Conservation (phyloP, 2,888 invertebrate genomes). For the Hoplodrina ambigua region DNA sequence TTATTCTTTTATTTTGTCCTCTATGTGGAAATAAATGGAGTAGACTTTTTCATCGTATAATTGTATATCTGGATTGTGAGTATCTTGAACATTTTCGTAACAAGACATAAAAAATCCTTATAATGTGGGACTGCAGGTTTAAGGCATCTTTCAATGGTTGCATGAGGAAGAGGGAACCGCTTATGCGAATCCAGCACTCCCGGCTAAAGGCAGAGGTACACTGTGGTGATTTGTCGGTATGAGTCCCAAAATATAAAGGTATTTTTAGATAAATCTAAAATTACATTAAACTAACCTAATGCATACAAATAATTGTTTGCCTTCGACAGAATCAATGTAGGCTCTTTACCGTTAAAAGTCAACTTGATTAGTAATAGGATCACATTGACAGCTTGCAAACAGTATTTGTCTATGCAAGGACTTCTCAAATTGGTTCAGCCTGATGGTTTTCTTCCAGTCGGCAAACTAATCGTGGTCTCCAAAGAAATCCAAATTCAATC, state of each 20-base stretch:
- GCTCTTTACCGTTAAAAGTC: neutral
- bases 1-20: neutral
- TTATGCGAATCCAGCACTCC: too few relatives aligned
- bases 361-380: conserved; percentile 2
- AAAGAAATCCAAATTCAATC: conserved; percentile 49
- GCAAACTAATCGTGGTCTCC: conserved; percentile 25
- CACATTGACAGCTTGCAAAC: neutral
- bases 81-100: too few relatives aligned
- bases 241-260: too few relatives aligned
- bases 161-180: too few relatives aligned
- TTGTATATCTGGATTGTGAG: too few relatives aligned
- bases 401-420: neutral
- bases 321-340: neutral
- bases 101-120: too few relatives aligned
- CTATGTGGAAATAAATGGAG: too few relatives aligned
- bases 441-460: conserved; percentile 20
- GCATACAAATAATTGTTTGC: neutral
- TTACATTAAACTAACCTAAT: neutral
- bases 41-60: neutral
- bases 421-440: conserved; percentile 7
- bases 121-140: too few relatives aligned
- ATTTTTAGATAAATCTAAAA: neutral
- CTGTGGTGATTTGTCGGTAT: too few relatives aligned
- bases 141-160: too few relatives aligned
- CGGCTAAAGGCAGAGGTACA: too few relatives aligned